Conservation (phyloP, 2,888 invertebrate genomes). For the Cetonia aurata region DNA sequence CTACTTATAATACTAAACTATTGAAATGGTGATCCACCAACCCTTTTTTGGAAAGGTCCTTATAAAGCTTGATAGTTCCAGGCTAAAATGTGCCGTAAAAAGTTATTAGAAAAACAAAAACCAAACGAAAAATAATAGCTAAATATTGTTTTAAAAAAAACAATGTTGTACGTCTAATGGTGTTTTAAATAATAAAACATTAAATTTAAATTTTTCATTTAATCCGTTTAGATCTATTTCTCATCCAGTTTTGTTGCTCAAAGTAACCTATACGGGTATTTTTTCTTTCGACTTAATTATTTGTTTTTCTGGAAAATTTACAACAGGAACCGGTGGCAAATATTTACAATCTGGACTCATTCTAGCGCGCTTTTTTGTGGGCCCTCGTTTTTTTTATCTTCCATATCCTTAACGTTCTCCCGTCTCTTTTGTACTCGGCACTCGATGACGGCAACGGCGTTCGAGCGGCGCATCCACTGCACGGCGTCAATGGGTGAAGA, state of each 20-base stretch:
- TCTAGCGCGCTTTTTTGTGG: conserved; percentile 21
- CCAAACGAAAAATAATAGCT: too few species aligned
- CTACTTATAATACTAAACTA: too few species aligned
- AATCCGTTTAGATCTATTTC: too few species aligned
- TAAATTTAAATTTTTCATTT: background rate
- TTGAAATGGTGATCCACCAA: too few species aligned
- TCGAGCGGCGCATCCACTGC: conserved; percentile 1
- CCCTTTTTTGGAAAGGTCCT: too few species aligned
- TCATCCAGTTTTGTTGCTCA: too few species aligned
- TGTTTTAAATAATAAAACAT: too few species aligned
- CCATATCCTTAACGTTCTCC: conserved; percentile 7
- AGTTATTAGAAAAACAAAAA: too few species aligned
- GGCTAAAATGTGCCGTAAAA: too few species aligned
- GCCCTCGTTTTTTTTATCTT: conserved; percentile 15
- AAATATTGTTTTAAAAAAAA: too few species aligned
- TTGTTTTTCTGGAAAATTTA: conserved; percentile 39
- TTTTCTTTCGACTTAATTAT: conserved; percentile 37
- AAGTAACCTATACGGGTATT: background rate
- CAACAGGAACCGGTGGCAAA: conserved; percentile 40
- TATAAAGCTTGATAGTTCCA: too few species aligned
- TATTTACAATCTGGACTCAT: conserved; percentile 39
- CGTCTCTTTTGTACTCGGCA: conserved; percentile 27
- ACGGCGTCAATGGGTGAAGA: conserved; percentile 39
- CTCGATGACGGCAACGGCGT: background rate
- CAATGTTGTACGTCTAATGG: too few species aligned